Evolutionary conservation across 2,888 invertebrate species (phyloP).

Genomic region (Pharmacophagus antenor): DNA sequence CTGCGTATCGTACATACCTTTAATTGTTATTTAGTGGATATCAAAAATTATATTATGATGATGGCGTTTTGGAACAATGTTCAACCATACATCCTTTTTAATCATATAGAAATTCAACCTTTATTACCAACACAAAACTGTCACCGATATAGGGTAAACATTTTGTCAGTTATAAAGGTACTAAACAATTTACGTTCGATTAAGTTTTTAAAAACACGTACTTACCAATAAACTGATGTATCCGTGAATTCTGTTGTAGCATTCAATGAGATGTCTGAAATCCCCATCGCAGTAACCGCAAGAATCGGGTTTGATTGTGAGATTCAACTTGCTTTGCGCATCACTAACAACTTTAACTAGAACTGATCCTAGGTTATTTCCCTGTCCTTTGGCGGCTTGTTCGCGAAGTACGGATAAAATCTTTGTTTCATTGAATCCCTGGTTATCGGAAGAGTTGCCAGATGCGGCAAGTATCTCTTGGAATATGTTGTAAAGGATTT

Average conservation of each 20-base stretch:
- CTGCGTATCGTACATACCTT: no score
- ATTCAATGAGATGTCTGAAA: constrained; percentile 80
- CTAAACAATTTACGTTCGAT: not conserved
- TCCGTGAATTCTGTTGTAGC: constrained; percentile 88
- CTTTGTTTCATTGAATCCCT: constrained; percentile 60
- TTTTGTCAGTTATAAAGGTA: no score
- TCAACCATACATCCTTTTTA: not conserved
- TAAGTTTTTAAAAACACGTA: constrained; percentile 34
- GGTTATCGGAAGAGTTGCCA: constrained; percentile 59
- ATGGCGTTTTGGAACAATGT: not conserved
- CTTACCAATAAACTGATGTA: constrained; percentile 89
- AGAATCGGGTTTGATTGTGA: constrained; percentile 53
- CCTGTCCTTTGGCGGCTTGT: constrained; percentile 51
- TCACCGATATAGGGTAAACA: no score
- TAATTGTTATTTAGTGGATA: no score
- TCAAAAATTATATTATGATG: not conserved
- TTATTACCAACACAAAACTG: no score
- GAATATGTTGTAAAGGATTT: constrained; percentile 66
- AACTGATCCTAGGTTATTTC: constrained; percentile 56
- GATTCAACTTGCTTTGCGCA: constrained; percentile 56
- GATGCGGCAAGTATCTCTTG: constrained; percentile 71
- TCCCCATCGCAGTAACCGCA: constrained; percentile 82
- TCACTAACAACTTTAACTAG: constrained; percentile 65
- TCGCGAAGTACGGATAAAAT: constrained; percentile 63
- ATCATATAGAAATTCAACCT: no score